Evolutionary conservation across 2,113 vertebrate genomes (phyloP), one percentile per base, ranked within the genome.

Genomic region (Oncorhynchus gorbuscha): DNA sequence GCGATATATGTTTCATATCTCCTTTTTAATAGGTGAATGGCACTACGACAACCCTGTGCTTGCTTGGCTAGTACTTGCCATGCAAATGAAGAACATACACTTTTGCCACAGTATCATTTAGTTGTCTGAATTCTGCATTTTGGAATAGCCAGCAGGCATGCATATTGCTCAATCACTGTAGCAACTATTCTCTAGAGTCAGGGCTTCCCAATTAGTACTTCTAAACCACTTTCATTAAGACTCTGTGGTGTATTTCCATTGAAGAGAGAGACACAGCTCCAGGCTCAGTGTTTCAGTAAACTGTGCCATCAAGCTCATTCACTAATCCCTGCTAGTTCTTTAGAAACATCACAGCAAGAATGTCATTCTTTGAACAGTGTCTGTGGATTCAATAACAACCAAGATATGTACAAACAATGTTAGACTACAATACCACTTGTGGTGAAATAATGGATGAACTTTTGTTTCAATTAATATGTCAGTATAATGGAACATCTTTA

Each of bases 201-300:
- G 69, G 81, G 83, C 77, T 81, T 85, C 81, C 69, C 82, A 85
- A 86, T 87, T 81, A 86, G 83, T 66, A 69, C 65, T 76, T 79
- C 79, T 18, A 59, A 75, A 75, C 70, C 22, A 55, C 12, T 48
- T 74, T 65, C 32, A 64, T 74, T 74, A 59, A 76, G 67, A 14
- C 8, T 14, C 28, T 14, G 28, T 45, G 51, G 30, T 59, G 51
- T 61, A 32, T 76, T 69, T 70, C 55, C 32, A 76, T 59, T 69
- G 49, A 35, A 35, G 16, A 49, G 45, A 12, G 20, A 32, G 28
- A 24, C 6, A 24, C 20, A 59, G 74, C 49, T 78, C 30, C 77
- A 69, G 69, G 82, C 62, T 59, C 72, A 79, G 84, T 85, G 76
- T 80, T 89, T 87, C 83, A 83, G 79, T 85, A 88, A 85, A 90